phyloP scores from a whole-genome alignment of 2,797 vertebrate genomes.

The Luscinia megarhynchos region DNA sequence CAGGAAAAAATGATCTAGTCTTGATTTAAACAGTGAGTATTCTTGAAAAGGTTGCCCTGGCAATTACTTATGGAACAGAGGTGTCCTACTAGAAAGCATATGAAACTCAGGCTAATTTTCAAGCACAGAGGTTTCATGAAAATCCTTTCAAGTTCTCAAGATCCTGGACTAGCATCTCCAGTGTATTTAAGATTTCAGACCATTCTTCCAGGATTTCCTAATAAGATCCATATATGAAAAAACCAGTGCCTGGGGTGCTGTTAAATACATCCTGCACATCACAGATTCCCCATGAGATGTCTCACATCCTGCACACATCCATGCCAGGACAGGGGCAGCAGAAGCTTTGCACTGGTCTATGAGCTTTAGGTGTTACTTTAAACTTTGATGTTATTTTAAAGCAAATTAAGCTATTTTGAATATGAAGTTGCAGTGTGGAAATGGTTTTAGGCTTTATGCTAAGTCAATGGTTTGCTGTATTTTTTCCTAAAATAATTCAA shows the following conservation, averaged over 20 bases:
- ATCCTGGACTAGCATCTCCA: background rate
- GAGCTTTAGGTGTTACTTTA: background rate
- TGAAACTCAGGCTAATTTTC: background rate
- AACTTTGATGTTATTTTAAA: background rate
- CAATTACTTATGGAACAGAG: background rate
- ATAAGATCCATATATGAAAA: background rate
- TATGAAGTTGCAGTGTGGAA: background rate
- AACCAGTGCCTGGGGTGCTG: background rate
- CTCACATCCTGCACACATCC: background rate
- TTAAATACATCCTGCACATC: background rate
- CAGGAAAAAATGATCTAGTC: background rate
- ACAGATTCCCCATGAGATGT: background rate
- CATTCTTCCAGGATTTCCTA: background rate
- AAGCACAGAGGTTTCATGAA: background rate
- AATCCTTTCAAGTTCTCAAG: background rate
- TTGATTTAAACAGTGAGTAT: background rate
- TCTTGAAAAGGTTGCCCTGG: background rate
- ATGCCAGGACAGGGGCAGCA: rapidly evolving
- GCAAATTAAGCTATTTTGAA: background rate
- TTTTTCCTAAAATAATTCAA: background rate
- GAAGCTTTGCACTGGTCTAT: background rate
- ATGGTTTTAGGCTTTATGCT: background rate
- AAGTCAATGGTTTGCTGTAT: background rate
- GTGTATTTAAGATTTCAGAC: background rate
- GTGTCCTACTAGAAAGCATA: background rate